Base-by-base conservation (phyloP, 1,140 invertebrate genomes). In the Nasonia longicornis region DNA sequence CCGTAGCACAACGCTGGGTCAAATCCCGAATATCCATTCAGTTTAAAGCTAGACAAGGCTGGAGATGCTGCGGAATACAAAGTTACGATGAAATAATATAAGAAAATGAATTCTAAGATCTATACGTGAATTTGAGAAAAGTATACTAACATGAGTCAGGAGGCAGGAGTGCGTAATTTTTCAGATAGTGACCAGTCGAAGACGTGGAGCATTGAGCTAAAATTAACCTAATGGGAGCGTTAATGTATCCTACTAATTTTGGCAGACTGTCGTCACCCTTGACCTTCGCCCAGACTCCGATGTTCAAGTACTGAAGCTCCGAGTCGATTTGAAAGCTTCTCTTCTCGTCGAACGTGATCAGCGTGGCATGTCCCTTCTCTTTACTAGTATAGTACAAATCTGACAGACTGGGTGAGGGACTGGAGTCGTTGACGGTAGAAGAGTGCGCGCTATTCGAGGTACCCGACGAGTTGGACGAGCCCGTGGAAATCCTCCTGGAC, bases 1-100 rank as follows among this genome's bases (percentile, higher is more conserved):
- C 97, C 97, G 86, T 96, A 97, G 88, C 97, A 98, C 12, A 98
- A 92, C 45, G 94, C 94, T 4, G 96, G 95, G 88, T 98, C 96
- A 89, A 98, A 98, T 14, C 97, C 97, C 0, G 96, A 96, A 90
- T 90, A 91, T 42, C 88, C 90, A 82, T 89, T 88, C 2, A 90
- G 75, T 84, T 89, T 91, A 76, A 86, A 85, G 74, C 85, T 86
- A 14, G 87, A 84, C 94, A 95, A 42, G 90, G 92, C 58, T 93
- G 92, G 82, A 95, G 91, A 71, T 93, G 93, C 94, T 95, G 85
- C 0, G 77, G 91, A 86, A 86, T 86, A 67, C 82, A 82, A 77
- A 78, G 58, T 77, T 7, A 58, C 64, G 31, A 11, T 22, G 31
- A 29, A 35, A 64, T 52, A 29, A 63, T 58, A n/a, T 67, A 48